A percentile compares a stretch with the other conserved stretches of the same genome.
Evolutionary conservation across 2,797 vertebrate species (phyloP).

Genomic region (Buphagus erythrorhynchus): DNA sequence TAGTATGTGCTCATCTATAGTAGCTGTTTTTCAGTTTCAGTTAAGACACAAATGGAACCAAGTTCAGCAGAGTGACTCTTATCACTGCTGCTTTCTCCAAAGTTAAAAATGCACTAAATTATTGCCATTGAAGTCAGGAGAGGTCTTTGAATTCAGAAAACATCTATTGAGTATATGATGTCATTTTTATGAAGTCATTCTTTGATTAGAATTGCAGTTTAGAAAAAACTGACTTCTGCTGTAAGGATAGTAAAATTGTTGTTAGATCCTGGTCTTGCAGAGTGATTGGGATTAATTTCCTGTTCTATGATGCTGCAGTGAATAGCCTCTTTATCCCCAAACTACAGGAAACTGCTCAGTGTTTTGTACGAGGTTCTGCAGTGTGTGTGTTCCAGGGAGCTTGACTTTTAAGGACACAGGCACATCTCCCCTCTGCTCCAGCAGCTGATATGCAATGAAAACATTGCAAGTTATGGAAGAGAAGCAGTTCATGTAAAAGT

Average conservation of each 20-base stretch:
- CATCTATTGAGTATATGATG: not conserved
- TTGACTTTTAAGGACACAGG: not conserved
- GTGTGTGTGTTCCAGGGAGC: not conserved
- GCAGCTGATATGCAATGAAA: not conserved
- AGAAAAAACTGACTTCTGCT: not conserved
- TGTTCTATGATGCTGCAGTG: not conserved
- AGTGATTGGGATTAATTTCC: constrained; percentile 30
- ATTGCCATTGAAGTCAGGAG: not conserved
- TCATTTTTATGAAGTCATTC: constrained; percentile 14
- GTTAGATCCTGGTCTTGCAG: constrained; percentile 17
- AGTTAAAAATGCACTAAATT: not conserved
- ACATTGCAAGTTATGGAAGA: not conserved
- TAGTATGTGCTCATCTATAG: not conserved
- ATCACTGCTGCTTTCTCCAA: not conserved
- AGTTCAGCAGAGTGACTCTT: not conserved
- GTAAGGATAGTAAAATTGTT: not conserved
- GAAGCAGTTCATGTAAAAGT: not conserved
- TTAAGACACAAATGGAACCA: not conserved
- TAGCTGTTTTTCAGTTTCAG: not conserved
- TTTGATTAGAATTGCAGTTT: not conserved
- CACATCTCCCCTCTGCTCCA: not conserved
- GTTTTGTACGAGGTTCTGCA: not conserved
- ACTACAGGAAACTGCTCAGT: constrained; percentile 3
- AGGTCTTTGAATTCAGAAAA: not conserved
- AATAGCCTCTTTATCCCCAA: constrained; percentile 52